These are phyloP conservation scores for Lepus europaeus DNA, from an alignment of 2,113 vertebrate species.

Conservation along the genomic window DNA sequence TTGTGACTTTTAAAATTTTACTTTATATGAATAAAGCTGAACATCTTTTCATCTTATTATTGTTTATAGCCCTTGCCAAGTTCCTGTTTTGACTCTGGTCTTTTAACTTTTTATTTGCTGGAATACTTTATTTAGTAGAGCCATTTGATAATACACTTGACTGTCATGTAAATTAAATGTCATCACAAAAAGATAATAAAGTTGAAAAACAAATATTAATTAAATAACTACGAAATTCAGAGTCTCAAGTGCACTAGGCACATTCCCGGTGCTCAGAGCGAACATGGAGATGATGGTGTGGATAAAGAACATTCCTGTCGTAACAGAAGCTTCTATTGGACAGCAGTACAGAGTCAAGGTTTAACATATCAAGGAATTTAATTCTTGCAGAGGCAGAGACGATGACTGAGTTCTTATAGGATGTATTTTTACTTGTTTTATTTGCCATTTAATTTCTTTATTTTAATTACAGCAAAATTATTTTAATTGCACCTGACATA, in stretches of 20 bases:
- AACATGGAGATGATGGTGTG: background rate
- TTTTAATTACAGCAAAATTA: constrained; percentile 12
- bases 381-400: background rate
- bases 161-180: too few species aligned
- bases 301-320: background rate
- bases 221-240: constrained; percentile 31
- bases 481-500: background rate
- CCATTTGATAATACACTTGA: too few species aligned
- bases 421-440: background rate
- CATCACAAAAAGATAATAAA: too few species aligned
- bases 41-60: too few species aligned
- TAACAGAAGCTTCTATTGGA: background rate
- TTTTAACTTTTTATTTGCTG: too few species aligned
- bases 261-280: background rate
- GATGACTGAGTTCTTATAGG: background rate
- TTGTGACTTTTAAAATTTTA: too few species aligned
- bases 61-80: too few species aligned
- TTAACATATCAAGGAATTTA: background rate
- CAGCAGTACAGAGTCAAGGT: background rate
- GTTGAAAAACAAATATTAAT: background rate
- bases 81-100: too few species aligned
- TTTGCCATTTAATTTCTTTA: background rate
- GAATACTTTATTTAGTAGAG: too few species aligned
- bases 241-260: background rate
- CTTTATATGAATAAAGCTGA: too few species aligned